These are phyloP conservation scores for Clepsis dumicolana DNA, from an alignment of 2,888 invertebrate genomes.

Conservation along the genomic window DNA sequence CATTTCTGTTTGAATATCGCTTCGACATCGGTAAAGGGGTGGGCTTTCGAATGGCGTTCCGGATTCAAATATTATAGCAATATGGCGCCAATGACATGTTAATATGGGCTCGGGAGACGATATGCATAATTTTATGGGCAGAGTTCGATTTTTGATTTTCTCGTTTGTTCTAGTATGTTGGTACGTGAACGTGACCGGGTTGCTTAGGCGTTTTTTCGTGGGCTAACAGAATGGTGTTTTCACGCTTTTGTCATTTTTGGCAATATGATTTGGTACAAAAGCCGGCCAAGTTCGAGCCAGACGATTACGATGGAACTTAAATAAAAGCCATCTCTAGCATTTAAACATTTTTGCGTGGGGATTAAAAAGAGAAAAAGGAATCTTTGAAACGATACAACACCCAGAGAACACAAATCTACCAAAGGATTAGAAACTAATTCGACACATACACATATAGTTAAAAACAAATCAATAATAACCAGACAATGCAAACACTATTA, in stretches of 20 bases:
- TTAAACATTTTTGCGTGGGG: too few relatives aligned
- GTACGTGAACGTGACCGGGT: constrained; percentile 37
- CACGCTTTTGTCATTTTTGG: not conserved
- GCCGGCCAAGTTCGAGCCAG: too few relatives aligned
- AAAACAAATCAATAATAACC: too few relatives aligned
- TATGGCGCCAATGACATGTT: constrained; percentile 45
- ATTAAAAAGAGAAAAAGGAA: too few relatives aligned
- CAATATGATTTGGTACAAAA: not conserved
- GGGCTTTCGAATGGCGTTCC: constrained; percentile 36
- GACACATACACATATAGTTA: too few relatives aligned
- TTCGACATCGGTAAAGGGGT: constrained; percentile 26
- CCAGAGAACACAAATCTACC: too few relatives aligned
- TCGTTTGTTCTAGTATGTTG: constrained; percentile 37
- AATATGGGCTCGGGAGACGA: constrained; percentile 40
- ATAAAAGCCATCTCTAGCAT: too few relatives aligned
- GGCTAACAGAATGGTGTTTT: constrained; percentile 20
- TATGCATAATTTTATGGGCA: constrained; percentile 44
- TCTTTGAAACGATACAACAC: too few relatives aligned
- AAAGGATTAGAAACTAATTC: too few relatives aligned
- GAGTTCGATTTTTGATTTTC: constrained; percentile 43
- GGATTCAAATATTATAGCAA: constrained; percentile 43
- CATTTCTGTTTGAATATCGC: constrained; percentile 8
- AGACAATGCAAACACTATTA: too few relatives aligned
- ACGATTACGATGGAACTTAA: too few relatives aligned
- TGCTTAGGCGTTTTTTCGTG: constrained; percentile 2